Conservation (phyloP, 2,797 vertebrate genomes). For the Falco novaeseelandiae region DNA sequence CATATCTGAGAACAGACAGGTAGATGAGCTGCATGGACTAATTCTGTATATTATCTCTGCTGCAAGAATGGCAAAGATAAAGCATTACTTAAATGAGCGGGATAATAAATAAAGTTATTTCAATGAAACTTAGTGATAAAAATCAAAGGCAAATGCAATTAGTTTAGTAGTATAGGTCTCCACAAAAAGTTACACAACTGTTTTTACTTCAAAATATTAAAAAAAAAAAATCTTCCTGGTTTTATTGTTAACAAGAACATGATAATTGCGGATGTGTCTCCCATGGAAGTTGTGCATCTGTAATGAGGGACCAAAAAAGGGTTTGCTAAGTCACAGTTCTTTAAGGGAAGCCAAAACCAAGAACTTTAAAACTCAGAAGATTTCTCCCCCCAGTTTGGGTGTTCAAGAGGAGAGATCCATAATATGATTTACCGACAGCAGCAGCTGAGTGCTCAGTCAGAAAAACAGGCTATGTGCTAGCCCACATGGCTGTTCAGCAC, state of each 20-base stretch:
- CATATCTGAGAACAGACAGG: neutral
- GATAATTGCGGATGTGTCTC: neutral
- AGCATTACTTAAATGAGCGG: neutral
- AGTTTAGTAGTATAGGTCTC: neutral
- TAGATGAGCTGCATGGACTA: neutral
- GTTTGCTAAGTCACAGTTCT: neutral
- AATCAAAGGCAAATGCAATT: neutral
- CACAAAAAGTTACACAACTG: neutral
- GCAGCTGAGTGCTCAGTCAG: neutral
- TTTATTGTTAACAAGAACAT: neutral
- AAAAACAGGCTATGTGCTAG: neutral
- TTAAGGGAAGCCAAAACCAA: neutral
- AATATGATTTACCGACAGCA: neutral
- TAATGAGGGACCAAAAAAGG: neutral
- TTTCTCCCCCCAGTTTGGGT: fast-evolving
- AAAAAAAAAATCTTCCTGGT: neutral
- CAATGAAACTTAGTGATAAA: neutral
- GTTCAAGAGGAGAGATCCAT: neutral
- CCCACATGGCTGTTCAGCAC: neutral
- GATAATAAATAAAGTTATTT: neutral
- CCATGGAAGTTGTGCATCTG: neutral
- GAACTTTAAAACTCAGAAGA: neutral
- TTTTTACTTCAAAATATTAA: neutral
- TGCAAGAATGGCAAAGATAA: neutral
- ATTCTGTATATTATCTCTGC: neutral